Conservation (phyloP, 2,113 vertebrate genomes). For the Columba livia region DNA sequence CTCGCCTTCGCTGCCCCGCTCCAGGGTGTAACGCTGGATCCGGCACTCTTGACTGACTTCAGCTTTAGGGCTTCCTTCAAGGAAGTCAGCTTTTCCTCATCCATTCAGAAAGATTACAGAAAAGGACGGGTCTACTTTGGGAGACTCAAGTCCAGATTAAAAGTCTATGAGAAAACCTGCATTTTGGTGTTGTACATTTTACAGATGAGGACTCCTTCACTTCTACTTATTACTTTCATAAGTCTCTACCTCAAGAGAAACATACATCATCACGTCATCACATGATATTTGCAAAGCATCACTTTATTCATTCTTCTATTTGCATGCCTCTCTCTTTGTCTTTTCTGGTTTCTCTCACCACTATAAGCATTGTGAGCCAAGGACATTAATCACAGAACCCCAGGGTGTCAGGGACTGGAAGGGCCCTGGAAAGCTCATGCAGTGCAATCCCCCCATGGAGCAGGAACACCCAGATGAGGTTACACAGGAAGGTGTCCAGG, state of each 20-base stretch:
- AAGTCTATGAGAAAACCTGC: neutral
- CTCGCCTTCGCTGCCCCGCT: neutral
- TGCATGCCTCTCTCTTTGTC: neutral
- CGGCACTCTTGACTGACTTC: neutral
- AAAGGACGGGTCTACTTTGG: neutral
- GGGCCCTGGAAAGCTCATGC: no score
- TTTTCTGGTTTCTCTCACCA: neutral
- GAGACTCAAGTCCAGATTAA: neutral
- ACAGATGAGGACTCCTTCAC: neutral
- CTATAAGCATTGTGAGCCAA: neutral
- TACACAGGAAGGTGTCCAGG: no score
- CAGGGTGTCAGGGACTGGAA: no score
- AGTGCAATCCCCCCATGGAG: no score
- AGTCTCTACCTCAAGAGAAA: neutral
- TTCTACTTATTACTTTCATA: neutral
- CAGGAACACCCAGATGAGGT: no score
- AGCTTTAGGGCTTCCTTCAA: neutral
- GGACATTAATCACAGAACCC: neutral
- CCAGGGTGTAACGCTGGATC: neutral
- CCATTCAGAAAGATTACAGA: neutral
- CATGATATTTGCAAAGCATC: neutral
- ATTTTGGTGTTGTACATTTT: neutral
- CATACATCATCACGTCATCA: neutral
- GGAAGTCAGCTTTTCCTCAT: neutral
- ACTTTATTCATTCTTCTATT: constrained; percentile 3